A percentile compares a stretch with the other conserved stretches of the same genome.
phyloP scores from a whole-genome alignment of 2,797 vertebrate genomes.

The Gadopsis bispinosus region DNA sequence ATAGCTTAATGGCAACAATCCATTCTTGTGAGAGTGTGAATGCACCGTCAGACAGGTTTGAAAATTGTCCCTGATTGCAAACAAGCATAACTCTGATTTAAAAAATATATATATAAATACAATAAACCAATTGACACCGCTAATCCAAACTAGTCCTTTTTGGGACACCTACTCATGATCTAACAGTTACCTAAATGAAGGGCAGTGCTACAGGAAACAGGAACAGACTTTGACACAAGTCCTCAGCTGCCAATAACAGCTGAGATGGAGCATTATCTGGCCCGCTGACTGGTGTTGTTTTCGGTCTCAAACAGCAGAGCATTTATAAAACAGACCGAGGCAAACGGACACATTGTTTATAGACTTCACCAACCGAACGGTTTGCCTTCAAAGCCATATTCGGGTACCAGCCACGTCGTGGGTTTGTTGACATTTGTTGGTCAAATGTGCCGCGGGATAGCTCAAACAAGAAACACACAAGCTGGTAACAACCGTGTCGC shows the following conservation, averaged over 20 bases:
- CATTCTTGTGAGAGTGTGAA: neutral
- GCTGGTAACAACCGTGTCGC: neutral
- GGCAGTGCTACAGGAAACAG: neutral
- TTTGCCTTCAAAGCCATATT: slow-evolving; percentile 23
- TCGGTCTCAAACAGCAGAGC: slow-evolving; percentile 6
- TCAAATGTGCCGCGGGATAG: neutral
- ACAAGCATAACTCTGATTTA: neutral
- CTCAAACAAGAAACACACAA: slow-evolving; percentile 11
- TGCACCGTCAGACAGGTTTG: neutral
- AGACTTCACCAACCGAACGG: slow-evolving; percentile 1
- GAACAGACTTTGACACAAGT: neutral
- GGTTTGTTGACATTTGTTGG: neutral
- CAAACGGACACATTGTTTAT: slow-evolving; percentile 22
- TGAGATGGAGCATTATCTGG: neutral
- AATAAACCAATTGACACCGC: neutral
- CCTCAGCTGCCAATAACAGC: slow-evolving; percentile 3
- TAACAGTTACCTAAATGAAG: neutral
- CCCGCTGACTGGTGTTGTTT: slow-evolving; percentile 24
- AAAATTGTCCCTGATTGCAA: neutral
- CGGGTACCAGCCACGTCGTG: neutral
- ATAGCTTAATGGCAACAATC: neutral
- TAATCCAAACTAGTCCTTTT: neutral
- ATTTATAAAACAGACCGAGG: slow-evolving; percentile 21
- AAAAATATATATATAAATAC: neutral
- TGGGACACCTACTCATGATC: neutral